Percentiles rank a stretch among this genome's conserved stretches.
Evolutionary conservation across 53 echinoderm and acorn worm genomes (phyloP).

Genomic region (Luidia sarsii): DNA sequence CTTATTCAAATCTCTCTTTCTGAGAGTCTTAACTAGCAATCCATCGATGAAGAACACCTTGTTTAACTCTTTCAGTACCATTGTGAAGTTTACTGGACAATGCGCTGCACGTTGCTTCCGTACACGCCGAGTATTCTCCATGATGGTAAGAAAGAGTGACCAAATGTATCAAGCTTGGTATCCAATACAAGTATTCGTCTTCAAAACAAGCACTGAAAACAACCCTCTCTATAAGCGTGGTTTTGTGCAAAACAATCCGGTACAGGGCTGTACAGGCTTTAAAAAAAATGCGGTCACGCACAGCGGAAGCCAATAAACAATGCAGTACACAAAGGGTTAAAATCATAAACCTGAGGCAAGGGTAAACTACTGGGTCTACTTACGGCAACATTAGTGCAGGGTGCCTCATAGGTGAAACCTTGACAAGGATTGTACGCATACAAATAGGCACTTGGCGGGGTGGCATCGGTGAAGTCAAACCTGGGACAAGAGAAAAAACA

Average conservation of each 20-base stretch:
- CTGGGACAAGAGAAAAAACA: too few relatives aligned
- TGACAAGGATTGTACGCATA: conserved; percentile 13
- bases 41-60: too few relatives aligned
- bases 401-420: neutral
- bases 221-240: too few relatives aligned
- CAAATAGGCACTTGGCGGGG: neutral
- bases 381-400: neutral
- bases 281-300: neutral
- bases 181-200: neutral
- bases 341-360: neutral
- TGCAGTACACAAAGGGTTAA: neutral
- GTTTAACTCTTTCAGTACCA: too few relatives aligned
- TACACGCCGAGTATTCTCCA: too few relatives aligned
- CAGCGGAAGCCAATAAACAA: neutral
- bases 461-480: conserved; percentile 1
- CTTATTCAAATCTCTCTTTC: too few relatives aligned
- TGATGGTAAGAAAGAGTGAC: neutral
- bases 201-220: neutral
- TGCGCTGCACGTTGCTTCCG: too few relatives aligned
- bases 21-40: too few relatives aligned
- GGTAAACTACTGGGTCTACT: neutral
- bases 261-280: neutral
- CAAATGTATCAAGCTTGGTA: neutral
- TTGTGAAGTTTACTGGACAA: too few relatives aligned
- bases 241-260: too few relatives aligned